Percentiles rank a stretch among this genome's conserved stretches.
phyloP scores from a whole-genome alignment of 2,888 invertebrate genomes.

The Elysia crispata region DNA sequence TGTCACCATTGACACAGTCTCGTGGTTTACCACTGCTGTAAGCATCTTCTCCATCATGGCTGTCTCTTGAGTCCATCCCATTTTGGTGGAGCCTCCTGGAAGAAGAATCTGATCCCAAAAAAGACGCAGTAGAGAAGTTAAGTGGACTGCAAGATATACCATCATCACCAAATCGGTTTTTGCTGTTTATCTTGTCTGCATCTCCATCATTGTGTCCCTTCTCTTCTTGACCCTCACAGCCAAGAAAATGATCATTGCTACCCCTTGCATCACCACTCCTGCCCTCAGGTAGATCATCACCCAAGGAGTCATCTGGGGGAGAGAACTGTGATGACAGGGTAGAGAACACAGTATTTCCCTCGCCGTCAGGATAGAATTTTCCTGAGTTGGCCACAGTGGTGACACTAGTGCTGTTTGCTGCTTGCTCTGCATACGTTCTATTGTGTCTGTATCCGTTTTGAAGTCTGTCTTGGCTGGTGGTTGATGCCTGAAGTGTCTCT shows the following conservation, averaged over 20 bases:
- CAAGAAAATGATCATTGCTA: no score
- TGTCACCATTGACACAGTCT: background rate
- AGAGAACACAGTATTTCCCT: background rate
- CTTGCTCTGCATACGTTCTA: background rate
- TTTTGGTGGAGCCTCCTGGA: no score
- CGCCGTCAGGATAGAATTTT: background rate
- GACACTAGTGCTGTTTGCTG: no score
- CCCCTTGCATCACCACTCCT: no score
- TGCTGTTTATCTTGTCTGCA: no score
- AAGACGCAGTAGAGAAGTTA: background rate
- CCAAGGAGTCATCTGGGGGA: conserved; percentile 19
- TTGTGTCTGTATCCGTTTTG: conserved; percentile 34
- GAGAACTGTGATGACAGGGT: conserved; percentile 39
- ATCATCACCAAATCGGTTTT: background rate
- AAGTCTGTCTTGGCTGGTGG: no score
- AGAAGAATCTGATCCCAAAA: background rate
- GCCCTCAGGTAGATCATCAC: no score
- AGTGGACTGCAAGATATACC: background rate
- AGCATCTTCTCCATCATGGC: background rate
- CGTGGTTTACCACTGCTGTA: conserved; percentile 13
- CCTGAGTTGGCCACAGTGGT: no score
- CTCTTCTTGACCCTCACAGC: no score
- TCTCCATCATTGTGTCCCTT: no score
- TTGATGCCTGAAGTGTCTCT: background rate
- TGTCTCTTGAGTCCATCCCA: conserved; percentile 5